These are phyloP conservation scores for Lanius collurio DNA, from an alignment of 2,113 vertebrate genomes.

Conservation along the genomic window DNA sequence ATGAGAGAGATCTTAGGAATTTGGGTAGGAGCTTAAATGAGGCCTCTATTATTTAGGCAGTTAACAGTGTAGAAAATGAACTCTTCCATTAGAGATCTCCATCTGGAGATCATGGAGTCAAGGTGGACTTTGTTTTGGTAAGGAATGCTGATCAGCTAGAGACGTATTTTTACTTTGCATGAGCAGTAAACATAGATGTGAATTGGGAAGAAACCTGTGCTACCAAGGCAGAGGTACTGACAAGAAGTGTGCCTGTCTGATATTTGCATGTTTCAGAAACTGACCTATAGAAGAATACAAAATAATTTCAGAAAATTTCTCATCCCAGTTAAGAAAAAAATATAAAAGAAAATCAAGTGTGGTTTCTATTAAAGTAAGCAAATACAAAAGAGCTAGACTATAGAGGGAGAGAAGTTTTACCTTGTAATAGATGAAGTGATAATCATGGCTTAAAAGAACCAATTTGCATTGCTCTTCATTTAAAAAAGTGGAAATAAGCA, in stretches of 20 bases:
- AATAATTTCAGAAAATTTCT: neutral
- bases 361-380: neutral
- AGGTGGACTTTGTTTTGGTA: neutral
- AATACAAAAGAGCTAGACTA: neutral
- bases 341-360: neutral
- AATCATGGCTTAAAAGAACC: neutral
- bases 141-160: rapidly evolving
- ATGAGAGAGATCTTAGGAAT: neutral
- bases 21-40: neutral
- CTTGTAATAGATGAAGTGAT: neutral
- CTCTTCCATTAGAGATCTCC: neutral
- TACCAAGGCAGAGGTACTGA: neutral
- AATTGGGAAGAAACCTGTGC: neutral
- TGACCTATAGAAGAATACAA: neutral
- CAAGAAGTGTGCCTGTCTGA: neutral
- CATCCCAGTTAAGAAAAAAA: neutral
- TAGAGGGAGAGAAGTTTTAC: neutral
- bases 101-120: neutral
- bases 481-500: slow-evolving; percentile 4
- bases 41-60: neutral
- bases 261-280: neutral
- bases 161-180: neutral
- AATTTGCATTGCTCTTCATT: neutral
- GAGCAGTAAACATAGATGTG: neutral
- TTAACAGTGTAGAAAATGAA: neutral